phyloP scores from a whole-genome alignment of 2,888 invertebrate genomes.

The Noctuana brunneofusca region DNA sequence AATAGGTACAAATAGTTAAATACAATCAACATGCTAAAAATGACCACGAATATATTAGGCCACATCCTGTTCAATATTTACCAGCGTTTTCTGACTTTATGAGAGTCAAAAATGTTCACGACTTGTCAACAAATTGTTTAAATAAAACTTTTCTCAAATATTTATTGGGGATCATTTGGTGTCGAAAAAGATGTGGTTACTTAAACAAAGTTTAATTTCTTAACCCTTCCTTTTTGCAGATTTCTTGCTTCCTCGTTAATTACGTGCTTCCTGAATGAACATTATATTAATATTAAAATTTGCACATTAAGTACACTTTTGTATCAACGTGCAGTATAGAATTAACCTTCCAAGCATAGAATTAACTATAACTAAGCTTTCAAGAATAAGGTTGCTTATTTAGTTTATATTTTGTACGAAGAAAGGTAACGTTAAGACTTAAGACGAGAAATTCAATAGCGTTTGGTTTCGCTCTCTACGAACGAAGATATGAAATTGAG shows the following conservation, averaged over 20 bases:
- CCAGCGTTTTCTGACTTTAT: neutral
- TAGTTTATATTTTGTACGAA: neutral
- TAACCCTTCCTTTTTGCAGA: neutral
- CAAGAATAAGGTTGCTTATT: neutral
- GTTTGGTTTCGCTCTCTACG: conserved; percentile 39
- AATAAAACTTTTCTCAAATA: neutral
- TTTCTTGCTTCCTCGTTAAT: too few relatives aligned
- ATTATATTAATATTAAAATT: too few relatives aligned
- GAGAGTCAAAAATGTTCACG: neutral
- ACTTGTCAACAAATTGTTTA: neutral
- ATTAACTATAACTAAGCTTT: too few relatives aligned
- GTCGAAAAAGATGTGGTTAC: neutral
- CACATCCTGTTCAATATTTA: neutral
- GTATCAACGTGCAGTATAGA: too few relatives aligned
- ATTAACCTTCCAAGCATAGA: too few relatives aligned
- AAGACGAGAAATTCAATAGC: conserved; percentile 34
- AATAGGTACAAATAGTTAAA: neutral
- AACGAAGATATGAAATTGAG: conserved; percentile 35
- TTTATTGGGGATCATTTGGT: neutral
- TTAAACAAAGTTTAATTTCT: neutral
- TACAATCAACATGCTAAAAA: neutral
- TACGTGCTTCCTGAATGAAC: too few relatives aligned
- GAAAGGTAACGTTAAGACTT: too few relatives aligned
- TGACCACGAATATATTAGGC: neutral
- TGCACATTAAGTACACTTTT: too few relatives aligned